Evolutionary conservation across 1,140 invertebrate genomes (phyloP).

Genomic region (Calosoma granatense): DNA sequence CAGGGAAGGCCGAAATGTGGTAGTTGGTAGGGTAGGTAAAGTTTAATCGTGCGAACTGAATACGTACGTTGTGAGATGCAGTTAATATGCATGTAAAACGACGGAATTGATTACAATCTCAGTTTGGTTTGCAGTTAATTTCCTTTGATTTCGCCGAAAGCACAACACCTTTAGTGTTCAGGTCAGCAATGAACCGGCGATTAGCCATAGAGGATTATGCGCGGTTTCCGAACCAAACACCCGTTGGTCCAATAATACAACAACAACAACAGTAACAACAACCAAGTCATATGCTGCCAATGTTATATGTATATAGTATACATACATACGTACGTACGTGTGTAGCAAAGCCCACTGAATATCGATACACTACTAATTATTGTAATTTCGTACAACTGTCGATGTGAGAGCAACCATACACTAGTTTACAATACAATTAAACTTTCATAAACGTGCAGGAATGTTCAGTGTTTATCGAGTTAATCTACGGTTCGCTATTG

Average conservation of each 20-base stretch:
- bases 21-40: no score
- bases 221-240: background rate
- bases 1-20: no score
- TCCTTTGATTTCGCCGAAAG: constrained; percentile 1
- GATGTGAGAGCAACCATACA: constrained; percentile 1
- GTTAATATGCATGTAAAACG: background rate
- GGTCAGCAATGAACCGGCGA: constrained; percentile 1
- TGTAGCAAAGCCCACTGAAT: background rate
- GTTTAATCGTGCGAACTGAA: no score
- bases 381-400: constrained; percentile 5
- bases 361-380: constrained; percentile 1
- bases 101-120: background rate
- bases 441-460: background rate
- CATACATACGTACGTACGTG: no score
- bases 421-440: constrained; percentile 1
- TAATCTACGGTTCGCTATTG: background rate
- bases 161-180: background rate
- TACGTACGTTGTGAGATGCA: no score
- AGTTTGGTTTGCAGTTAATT: constrained; percentile 4
- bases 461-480: background rate
- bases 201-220: background rate
- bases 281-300: no score
- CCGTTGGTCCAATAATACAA: background rate
- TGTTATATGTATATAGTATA: no score
- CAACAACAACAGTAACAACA: background rate